Evolutionary conservation across 2,888 invertebrate species (phyloP).

Genomic region (Drosophila macrothrix): DNA sequence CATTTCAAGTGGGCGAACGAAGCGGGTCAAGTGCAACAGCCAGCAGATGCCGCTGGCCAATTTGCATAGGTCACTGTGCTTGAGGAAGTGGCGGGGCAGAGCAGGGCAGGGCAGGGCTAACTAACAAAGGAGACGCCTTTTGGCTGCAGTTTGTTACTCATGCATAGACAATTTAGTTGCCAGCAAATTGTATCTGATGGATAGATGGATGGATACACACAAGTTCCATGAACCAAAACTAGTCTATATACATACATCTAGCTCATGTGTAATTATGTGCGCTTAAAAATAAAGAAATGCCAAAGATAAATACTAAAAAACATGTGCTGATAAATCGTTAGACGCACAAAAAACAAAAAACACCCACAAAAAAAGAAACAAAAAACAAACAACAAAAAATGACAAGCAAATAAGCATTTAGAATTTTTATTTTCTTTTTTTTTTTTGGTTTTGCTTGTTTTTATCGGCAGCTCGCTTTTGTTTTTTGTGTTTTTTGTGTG

Average conservation of each 20-base stretch:
- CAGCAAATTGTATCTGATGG: slow-evolving; percentile 47
- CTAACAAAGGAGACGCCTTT: slow-evolving; percentile 7
- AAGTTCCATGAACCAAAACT: slow-evolving; percentile 2
- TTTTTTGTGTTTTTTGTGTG: background rate
- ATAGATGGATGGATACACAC: slow-evolving; percentile 27
- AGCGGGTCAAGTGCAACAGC: slow-evolving; percentile 72
- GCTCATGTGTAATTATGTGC: slow-evolving; percentile 23
- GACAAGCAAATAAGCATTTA: background rate
- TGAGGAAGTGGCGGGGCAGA: background rate
- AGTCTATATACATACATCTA: background rate
- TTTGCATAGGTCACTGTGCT: background rate
- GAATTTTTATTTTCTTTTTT: background rate
- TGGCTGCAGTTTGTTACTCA: slow-evolving; percentile 18
- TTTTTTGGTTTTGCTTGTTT: background rate
- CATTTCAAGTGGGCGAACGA: slow-evolving; percentile 56
- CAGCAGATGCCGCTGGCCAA: slow-evolving; percentile 60
- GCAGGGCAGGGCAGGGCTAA: background rate
- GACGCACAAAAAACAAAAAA: background rate
- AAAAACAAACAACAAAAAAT: background rate
- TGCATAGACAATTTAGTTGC: background rate
- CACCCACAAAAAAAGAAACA: background rate
- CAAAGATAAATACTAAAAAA: background rate
- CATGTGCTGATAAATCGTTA: slow-evolving; percentile 17
- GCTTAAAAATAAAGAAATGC: slow-evolving; percentile 47
- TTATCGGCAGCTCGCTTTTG: background rate